phyloP scores from a whole-genome alignment of 2,797 vertebrate genomes.

The Crocodylus rhombifer region DNA sequence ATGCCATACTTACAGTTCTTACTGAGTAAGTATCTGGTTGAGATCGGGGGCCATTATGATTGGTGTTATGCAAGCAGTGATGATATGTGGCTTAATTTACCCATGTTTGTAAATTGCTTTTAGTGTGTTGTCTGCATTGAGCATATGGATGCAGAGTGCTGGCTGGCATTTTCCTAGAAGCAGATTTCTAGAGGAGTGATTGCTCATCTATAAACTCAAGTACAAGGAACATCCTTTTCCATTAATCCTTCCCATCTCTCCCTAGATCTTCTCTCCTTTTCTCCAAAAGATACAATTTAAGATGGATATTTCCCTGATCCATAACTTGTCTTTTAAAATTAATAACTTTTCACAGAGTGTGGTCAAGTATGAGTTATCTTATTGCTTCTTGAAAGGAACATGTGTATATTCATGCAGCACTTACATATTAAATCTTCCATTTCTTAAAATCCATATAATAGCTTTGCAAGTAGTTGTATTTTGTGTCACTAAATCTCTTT shows the following conservation, averaged over 20 bases:
- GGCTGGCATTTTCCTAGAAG: slow-evolving; percentile 46
- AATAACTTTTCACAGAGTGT: not conserved
- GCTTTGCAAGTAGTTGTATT: too few species aligned
- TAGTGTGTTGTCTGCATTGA: slow-evolving; percentile 5
- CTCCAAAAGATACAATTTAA: slow-evolving; percentile 21
- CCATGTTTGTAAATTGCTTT: not conserved
- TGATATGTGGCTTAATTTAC: slow-evolving; percentile 26
- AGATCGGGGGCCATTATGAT: not conserved
- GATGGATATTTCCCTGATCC: slow-evolving; percentile 23
- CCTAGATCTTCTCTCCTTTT: not conserved
- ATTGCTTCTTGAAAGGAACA: not conserved
- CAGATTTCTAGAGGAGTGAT: slow-evolving; percentile 56
- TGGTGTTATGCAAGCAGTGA: not conserved
- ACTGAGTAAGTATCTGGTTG: not conserved
- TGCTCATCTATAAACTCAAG: slow-evolving; percentile 47
- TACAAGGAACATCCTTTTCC: slow-evolving; percentile 34
- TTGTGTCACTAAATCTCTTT: not conserved
- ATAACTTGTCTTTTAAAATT: slow-evolving; percentile 10
- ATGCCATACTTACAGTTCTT: not conserved
- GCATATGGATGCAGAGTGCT: slow-evolving; percentile 53
- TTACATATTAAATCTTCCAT: not conserved
- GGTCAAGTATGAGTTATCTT: not conserved
- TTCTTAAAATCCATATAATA: not conserved
- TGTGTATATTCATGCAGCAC: rapidly evolving
- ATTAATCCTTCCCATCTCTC: not conserved